Evolutionary conservation across 1,140 invertebrate genomes (phyloP).

Genomic region (Drosophila paulistorum): DNA sequence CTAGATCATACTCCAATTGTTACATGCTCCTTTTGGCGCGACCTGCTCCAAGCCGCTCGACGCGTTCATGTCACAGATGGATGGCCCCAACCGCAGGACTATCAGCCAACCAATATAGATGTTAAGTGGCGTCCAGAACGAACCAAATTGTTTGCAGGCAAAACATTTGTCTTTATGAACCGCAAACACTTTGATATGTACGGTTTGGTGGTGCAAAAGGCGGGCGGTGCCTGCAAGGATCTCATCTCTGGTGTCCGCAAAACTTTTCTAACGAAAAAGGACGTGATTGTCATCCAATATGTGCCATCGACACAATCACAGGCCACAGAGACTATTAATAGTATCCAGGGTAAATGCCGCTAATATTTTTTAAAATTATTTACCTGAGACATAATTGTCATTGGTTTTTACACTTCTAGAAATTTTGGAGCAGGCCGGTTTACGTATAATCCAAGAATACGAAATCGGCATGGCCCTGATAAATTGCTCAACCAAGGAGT

Average conservation of each 20-base stretch:
- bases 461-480: constrained; percentile 88
- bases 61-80: constrained; percentile 61
- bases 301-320: constrained; percentile 81
- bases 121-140: constrained; percentile 84
- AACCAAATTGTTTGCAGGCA: constrained; percentile 85
- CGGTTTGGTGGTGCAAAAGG: constrained; percentile 83
- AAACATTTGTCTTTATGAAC: constrained; percentile 86
- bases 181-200: constrained; percentile 85
- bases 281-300: constrained; percentile 84
- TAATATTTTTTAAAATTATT: neutral
- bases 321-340: constrained; percentile 83
- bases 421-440: constrained; percentile 83
- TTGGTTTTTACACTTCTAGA: constrained; percentile 51
- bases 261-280: constrained; percentile 82
- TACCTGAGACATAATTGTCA: constrained; percentile 26
- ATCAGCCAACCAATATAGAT: constrained; percentile 82
- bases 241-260: constrained; percentile 84
- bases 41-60: constrained; percentile 83
- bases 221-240: constrained; percentile 80
- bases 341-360: constrained; percentile 79
- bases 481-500: constrained; percentile 85
- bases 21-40: constrained; percentile 85
- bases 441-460: constrained; percentile 86
- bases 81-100: constrained; percentile 84
- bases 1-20: constrained; percentile 87